Base-by-base conservation (phyloP, 2,888 invertebrate genomes). In the Metopia argyrocephala region DNA sequence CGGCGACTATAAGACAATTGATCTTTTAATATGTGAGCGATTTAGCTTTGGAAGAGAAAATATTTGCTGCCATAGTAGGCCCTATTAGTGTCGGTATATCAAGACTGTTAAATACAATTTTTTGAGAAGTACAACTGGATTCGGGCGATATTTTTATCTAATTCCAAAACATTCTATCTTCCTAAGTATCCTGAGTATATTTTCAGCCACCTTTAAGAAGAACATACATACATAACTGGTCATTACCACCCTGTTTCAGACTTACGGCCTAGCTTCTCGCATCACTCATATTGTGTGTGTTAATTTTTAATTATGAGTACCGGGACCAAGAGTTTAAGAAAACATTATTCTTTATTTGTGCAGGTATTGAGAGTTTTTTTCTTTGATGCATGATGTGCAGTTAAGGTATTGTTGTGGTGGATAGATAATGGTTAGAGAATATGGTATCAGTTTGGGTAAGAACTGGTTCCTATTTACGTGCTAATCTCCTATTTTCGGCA, bases 271-370 rank as follows among this genome's bases (percentile, higher is more conserved):
- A n/a, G n/a, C n/a, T n/a, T n/a, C n/a, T n/a, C n/a, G n/a, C n/a
- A n/a, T n/a, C n/a, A n/a, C n/a, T n/a, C n/a, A n/a, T n/a, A n/a
- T n/a, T n/a, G n/a, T n/a, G n/a, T n/a, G n/a, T n/a, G n/a, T n/a
- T n/a, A n/a, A n/a, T n/a, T n/a, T n/a, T n/a, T n/a, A n/a, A n/a
- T n/a, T n/a, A n/a, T n/a, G n/a, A n/a, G n/a, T n/a, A n/a, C n/a
- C n/a, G n/a, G n/a, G n/a, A n/a, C n/a, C n/a, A n/a, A n/a, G n/a
- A n/a, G n/a, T n/a, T n/a, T n/a, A n/a, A n/a, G n/a, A n/a, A n/a
- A n/a, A n/a, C n/a, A n/a, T n/a, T n/a, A n/a, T n/a, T n/a, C n/a
- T 79, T 88, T 97, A 4, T 98, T 98, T 90, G 98, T 98, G 0
- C 93, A 91, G 70, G 89, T 89, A 92, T 85, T 88, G 93, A 0